Base-by-base conservation (phyloP, 1,140 invertebrate genomes). In the Hesperophylax magnus region DNA sequence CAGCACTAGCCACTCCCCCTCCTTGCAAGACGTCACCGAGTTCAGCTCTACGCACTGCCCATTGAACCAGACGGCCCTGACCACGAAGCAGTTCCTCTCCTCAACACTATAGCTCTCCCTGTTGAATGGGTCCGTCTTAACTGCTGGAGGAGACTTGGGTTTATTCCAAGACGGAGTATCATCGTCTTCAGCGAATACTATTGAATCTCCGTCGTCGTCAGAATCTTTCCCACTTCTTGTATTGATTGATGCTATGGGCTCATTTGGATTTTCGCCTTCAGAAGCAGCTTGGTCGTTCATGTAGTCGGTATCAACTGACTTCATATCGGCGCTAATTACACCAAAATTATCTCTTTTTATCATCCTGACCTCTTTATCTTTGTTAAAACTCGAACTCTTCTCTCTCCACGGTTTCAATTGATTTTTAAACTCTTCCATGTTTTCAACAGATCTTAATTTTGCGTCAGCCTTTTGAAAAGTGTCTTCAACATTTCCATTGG, bases 1-100 rank as follows among this genome's bases (percentile, higher is more conserved):
- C 72, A 76, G 54, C 72, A 76, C 72, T 17, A 76, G 56, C 72
- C 72, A 76, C 54, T 34, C 15, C 72, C n/a, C 20, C 7, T 31
- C 17, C 1, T 17, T 31, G 31, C 72, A 76, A 7, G 56, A 15
- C 17, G 24, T 60, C 14, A 58, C 54, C 8, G 56, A 76, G 31
- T 76, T 76, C 54, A 76, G 56, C 20, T 76, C 56, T 1, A 34
- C 54, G 31, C 72, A 76, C 17, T 39, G n/a, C 5, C 54, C 72
- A 1, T 39, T 31, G 54, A 34, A 76, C 72, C 54, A 34, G 1
- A 76, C 72, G 3, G 72, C 54, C 54, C 18, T 56, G 17, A 60
- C 17, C 9, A 56, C 72, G 56, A 76, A 76, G n/a, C 72, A 76
- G 6, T 76, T 58, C 17, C 56, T 58, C 8, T 76, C 54, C 31